These are phyloP conservation scores for Lucilia sericata DNA, from an alignment of 1,140 invertebrate genomes.

Conservation along the genomic window DNA sequence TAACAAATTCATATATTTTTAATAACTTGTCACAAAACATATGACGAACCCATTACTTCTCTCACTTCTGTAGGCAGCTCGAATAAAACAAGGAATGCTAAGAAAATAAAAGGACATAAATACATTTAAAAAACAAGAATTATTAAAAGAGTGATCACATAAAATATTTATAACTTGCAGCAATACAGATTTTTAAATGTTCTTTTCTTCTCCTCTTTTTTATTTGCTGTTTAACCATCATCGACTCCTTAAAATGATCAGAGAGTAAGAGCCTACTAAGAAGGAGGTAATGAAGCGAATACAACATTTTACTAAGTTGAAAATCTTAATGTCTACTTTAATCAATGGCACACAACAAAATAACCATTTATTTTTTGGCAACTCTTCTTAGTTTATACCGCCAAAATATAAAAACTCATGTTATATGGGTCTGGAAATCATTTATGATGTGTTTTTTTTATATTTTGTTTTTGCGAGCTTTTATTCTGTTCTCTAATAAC, in stretches of 20 bases:
- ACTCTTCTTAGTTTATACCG: constrained; percentile 4
- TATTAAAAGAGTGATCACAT: not conserved
- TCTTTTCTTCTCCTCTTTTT: not conserved
- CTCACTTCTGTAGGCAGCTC: too few relatives aligned
- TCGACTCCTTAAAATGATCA: not conserved
- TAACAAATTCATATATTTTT: too few relatives aligned
- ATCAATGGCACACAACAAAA: constrained; percentile 29
- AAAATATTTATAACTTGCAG: constrained; percentile 21
- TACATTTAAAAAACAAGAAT: not conserved
- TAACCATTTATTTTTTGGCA: constrained; percentile 13
- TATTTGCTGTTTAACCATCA: not conserved
- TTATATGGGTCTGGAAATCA: constrained; percentile 4
- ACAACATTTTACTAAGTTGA: not conserved
- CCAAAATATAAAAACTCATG: not conserved
- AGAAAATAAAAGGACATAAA: not conserved
- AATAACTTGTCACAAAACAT: not conserved
- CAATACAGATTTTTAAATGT: constrained; percentile 12
- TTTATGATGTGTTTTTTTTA: not conserved
- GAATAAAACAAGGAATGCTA: not conserved
- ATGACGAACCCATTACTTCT: too few relatives aligned
- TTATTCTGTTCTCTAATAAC: not conserved
- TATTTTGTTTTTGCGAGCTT: not conserved
- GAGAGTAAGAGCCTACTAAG: not conserved
- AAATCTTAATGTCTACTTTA: constrained; percentile 23
- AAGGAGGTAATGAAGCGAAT: not conserved